Conservation (phyloP, 53 echinoderm and acorn worm species). For the Luidia sarsii region DNA sequence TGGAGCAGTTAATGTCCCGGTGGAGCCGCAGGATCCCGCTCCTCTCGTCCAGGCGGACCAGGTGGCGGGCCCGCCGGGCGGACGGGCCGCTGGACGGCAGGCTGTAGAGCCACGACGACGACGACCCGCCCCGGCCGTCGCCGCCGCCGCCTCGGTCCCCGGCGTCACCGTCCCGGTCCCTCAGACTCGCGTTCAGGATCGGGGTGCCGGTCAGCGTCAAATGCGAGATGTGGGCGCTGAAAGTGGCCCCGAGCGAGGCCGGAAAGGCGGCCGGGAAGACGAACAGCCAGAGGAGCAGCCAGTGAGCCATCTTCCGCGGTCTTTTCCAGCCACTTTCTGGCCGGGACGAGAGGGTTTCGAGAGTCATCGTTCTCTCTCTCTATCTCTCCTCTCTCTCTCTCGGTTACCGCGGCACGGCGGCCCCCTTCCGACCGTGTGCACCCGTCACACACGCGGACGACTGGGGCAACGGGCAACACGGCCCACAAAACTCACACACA, state of each 20-base stretch:
- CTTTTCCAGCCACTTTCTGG: background rate
- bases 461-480: background rate
- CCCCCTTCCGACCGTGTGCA: conserved; percentile 1
- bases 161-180: background rate
- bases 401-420: background rate
- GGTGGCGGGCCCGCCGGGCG: conserved; percentile 66
- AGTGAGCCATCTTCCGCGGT: conserved; percentile 34
- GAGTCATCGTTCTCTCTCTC: too few species aligned
- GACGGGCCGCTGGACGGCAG: conserved; percentile 65
- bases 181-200: conserved; percentile 68
- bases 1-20: conserved; percentile 64
- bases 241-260: conserved; percentile 52
- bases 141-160: too few species aligned
- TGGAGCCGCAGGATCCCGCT: conserved; percentile 71
- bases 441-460: conserved; percentile 33
- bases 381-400: too few species aligned
- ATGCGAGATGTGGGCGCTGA: conserved; percentile 66
- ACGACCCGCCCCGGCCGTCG: conserved; percentile 10
- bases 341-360: background rate
- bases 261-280: conserved; percentile 41
- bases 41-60: conserved; percentile 57
- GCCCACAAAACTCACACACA: too few species aligned
- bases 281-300: conserved; percentile 15
- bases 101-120: conserved; percentile 68
- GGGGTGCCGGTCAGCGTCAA: conserved; percentile 52